Percentiles rank a stretch among this genome's conserved stretches.
phyloP scores from a whole-genome alignment of 2,113 vertebrate genomes.

The Poecilia latipinna region DNA sequence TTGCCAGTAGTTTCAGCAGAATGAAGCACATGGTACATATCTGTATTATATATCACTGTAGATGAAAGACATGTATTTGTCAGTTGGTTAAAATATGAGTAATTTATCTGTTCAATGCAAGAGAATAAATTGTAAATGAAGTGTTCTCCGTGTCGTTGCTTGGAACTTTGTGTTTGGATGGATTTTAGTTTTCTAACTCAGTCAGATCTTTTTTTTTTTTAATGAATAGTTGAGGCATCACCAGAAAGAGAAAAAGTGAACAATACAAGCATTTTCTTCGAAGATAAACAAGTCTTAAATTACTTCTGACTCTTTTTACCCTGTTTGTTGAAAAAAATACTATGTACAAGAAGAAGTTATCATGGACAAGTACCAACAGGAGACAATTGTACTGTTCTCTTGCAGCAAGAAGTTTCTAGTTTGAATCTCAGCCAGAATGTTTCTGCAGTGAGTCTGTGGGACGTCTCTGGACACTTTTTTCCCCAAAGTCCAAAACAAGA shows the following conservation, averaged over 20 bases:
- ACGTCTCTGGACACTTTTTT: too few species aligned
- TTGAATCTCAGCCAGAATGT: too few species aligned
- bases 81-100: constrained; percentile 81
- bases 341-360: too few species aligned
- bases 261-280: too few species aligned
- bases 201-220: background rate
- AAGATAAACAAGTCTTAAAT: too few species aligned
- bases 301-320: too few species aligned
- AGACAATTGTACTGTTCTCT: background rate
- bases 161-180: background rate
- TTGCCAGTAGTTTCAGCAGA: constrained; percentile 31
- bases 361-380: background rate
- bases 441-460: background rate
- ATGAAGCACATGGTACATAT: constrained; percentile 29
- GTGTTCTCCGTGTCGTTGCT: constrained; percentile 42
- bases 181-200: background rate
- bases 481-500: too few species aligned
- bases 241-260: background rate
- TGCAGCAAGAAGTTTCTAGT: too few species aligned
- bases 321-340: too few species aligned
- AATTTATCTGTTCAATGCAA: constrained; percentile 83
- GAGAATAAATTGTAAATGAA: constrained; percentile 78
- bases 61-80: constrained; percentile 73
- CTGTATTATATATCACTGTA: constrained; percentile 73
- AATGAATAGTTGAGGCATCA: background rate